Evolutionary conservation across 92 coral and sea anemone species (phyloP), one percentile per base, ranked within the genome.

Genomic region (Zoanthus sociatus): DNA sequence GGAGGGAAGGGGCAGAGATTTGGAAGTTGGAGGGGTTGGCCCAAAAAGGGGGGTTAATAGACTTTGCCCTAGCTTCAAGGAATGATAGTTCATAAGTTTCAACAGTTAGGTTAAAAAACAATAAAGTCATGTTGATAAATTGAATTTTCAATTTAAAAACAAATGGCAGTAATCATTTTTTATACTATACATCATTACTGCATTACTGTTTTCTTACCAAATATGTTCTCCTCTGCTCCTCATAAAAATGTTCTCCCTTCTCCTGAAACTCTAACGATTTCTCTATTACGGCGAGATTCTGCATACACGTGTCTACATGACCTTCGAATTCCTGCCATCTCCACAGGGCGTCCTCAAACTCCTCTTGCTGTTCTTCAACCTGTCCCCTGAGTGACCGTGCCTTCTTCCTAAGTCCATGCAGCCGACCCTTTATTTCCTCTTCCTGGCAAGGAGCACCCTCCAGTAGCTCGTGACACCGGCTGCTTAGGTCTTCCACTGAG

Each of bases 281-380:
- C 54, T 94, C 92, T 82, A 94, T 91, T 87, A 94, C 87, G 44
- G 87, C 93, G 20, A 94, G 93, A 82, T 91, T 94, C 46, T 89
- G 93, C 79, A 93, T 87, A 66, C 98, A 93, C 31, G 94, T 78
- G 74, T 94, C 94, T 32, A 94, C 84, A 37, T 94, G 96, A 3
- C 89, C 93, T 71, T 92, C 93, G 58, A 91, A 87, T 51, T 92
- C 99, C 92, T 96, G 95, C 96, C 96, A 96, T 58, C 78, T 94
- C 95, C 96, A 94, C 69, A 91, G 88, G 12, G 89, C 85, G 68
- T 95, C 98, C 60, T 96, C 98, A 30, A 90, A 93, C 78, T 93
- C 96, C 70, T 92, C 93, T 82, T 93, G 91, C 64, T 90, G 92
- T 82, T 95, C 95, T n/a, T 95, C 95, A 37, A 94, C 96, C 56